Evolutionary conservation across 2,888 invertebrate species (phyloP), one percentile per base, ranked within the genome.

Genomic region (Tiliacea aurago): DNA sequence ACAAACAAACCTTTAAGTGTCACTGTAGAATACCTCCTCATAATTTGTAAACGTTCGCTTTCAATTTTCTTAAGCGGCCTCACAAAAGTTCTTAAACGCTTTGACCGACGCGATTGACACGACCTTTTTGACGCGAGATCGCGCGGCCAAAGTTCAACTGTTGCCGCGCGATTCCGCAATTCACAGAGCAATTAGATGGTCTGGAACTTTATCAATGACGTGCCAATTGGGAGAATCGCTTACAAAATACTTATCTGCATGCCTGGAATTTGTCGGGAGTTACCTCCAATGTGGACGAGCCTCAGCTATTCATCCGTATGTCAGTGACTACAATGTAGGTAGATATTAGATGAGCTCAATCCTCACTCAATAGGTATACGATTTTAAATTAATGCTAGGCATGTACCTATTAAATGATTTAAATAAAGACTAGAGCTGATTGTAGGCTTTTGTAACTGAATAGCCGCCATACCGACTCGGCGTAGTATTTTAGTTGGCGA

Each of bases 61-160:
- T 37, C 11, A n/a, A 28, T 4, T 63, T 51, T 28, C 43, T 63
- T 47, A 37, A 47, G 45, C 41, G 28, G 43, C 62, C 18, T 65
- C 53, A 23, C 18, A 9, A 37, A 59, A 49, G 11, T 64, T 59
- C 63, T 53, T 53, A 23, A 65, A 65, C 28, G 28, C 43, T 71
- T 71, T 71, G 49, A 18, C 49, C 49, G 49, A n/a, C 37, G 33
- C 47, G 20, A 13, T 9, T 41, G 59, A 20, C 28, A 23, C 20
- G 20, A 15, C 47, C n/a, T 59, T 6, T 45, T 13, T 10, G 10
- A 28, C 15, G 11, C 6, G 13, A 18, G 15, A 23, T 47, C 3
- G 4, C 45, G 45, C 20, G 7, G 33, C 15, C 10, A 9, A 10
- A 59, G 28, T 18, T 33, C 1, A 53, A 76, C 47, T 53, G 55